These are phyloP conservation scores for Jaculus jaculus DNA, from an alignment of 2,113 vertebrate species.

Conservation along the genomic window DNA sequence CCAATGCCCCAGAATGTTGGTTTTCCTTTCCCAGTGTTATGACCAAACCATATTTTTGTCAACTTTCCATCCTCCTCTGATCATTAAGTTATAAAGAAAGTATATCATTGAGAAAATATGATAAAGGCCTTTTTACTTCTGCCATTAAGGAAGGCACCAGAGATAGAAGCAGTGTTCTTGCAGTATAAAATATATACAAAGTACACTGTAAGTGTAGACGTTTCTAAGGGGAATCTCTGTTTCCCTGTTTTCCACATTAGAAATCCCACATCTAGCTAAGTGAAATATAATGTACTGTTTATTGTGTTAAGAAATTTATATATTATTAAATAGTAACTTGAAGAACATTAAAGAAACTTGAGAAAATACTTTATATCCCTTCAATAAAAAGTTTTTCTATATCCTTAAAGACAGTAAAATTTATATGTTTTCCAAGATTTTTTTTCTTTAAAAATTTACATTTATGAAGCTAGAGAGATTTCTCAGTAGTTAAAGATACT, in stretches of 20 bases:
- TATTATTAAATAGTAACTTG: slow-evolving; percentile 51
- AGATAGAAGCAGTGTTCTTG: neutral
- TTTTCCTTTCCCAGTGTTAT: neutral
- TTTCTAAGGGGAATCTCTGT: neutral
- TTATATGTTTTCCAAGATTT: slow-evolving; percentile 65
- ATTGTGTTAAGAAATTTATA: neutral
- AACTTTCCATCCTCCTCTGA: neutral
- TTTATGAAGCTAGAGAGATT: too few relatives aligned
- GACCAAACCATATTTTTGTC: neutral
- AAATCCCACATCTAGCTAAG: slow-evolving; percentile 4
- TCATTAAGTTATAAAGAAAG: neutral
- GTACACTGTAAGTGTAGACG: neutral
- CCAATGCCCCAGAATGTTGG: neutral
- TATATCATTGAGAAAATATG: neutral
- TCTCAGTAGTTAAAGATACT: too few relatives aligned
- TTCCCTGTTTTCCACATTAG: neutral
- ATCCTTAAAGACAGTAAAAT: slow-evolving; percentile 56
- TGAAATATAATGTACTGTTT: slow-evolving; percentile 26
- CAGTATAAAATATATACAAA: neutral
- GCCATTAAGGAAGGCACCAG: neutral
- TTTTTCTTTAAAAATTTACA: neutral
- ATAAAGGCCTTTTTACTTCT: neutral
- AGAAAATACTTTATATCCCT: slow-evolving; percentile 25
- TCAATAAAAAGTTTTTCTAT: slow-evolving; percentile 59
- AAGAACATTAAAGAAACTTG: slow-evolving; percentile 62